Percentiles rank a stretch among this genome's conserved stretches.
Conservation (phyloP, 2,113 vertebrate genomes). For the Tiliqua scincoides region DNA sequence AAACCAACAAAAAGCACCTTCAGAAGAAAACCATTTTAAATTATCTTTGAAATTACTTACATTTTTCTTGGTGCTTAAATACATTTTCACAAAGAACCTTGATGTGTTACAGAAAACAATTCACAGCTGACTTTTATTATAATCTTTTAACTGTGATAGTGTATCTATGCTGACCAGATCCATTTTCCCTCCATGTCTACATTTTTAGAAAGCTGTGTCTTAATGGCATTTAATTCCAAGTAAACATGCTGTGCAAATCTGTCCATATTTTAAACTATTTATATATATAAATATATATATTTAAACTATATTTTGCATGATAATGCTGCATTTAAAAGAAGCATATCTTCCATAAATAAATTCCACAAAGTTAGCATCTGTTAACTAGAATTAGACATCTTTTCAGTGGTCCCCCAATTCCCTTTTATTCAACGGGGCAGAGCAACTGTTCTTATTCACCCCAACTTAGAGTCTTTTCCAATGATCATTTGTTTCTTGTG, state of each 20-base stretch:
- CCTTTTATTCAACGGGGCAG: too few relatives aligned
- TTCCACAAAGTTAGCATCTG: too few relatives aligned
- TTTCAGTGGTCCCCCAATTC: too few relatives aligned
- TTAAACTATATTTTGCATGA: neutral
- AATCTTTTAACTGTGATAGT: neutral
- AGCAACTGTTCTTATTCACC: too few relatives aligned
- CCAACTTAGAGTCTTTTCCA: too few relatives aligned
- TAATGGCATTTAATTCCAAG: too few relatives aligned
- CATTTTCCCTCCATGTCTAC: neutral
- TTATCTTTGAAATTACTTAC: neutral
- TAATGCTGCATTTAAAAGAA: neutral
- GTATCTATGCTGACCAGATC: neutral
- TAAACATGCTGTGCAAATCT: too few relatives aligned
- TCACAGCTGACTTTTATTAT: neutral
- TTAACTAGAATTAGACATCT: too few relatives aligned
- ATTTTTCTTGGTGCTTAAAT: neutral
- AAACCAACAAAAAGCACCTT: neutral
- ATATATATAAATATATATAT: too few relatives aligned
- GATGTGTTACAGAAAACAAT: slow-evolving; percentile 8
- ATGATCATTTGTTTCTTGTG: too few relatives aligned
- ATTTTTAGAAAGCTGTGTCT: neutral
- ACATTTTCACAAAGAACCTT: neutral
- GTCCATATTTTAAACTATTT: too few relatives aligned
- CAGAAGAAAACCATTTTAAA: neutral
- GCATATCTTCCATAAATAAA: neutral